Percentiles rank a stretch among this genome's conserved stretches.
These are phyloP conservation scores for Geococcyx californianus DNA, from an alignment of 2,113 vertebrate species.

Conservation along the genomic window DNA sequence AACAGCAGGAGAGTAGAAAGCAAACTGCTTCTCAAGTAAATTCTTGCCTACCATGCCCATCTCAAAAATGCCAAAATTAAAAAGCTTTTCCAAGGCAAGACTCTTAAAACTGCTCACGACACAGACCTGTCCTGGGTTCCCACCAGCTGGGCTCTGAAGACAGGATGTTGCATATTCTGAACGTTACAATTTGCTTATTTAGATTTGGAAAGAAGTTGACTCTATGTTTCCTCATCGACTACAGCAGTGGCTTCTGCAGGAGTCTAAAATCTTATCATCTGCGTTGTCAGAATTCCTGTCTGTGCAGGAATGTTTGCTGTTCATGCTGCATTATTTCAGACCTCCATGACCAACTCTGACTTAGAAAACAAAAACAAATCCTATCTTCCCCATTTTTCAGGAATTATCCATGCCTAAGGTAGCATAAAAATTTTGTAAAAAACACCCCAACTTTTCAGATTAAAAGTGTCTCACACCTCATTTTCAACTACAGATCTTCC, in stretches of 20 bases:
- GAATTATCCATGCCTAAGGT: not conserved
- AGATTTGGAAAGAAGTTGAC: not conserved
- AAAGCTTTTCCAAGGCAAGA: not conserved
- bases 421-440: not conserved
- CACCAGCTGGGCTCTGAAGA: not conserved
- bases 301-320: not conserved
- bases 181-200: not conserved
- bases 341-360: not conserved
- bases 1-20: not conserved
- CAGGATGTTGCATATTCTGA: not conserved
- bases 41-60: not conserved
- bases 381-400: not conserved
- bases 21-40: not conserved
- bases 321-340: not conserved
- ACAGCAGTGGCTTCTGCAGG: not conserved
- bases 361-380: not conserved
- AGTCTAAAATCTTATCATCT: not conserved
- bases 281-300: not conserved
- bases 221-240: not conserved
- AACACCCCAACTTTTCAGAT: not conserved
- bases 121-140: not conserved
- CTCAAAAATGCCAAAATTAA: not conserved
- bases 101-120: not conserved
- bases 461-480: not conserved
- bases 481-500: not conserved